A percentile compares a stretch with the other conserved stretches of the same genome.
These are phyloP conservation scores for Myotis daubentonii DNA, from an alignment of 2,797 vertebrate species.

Conservation along the genomic window DNA sequence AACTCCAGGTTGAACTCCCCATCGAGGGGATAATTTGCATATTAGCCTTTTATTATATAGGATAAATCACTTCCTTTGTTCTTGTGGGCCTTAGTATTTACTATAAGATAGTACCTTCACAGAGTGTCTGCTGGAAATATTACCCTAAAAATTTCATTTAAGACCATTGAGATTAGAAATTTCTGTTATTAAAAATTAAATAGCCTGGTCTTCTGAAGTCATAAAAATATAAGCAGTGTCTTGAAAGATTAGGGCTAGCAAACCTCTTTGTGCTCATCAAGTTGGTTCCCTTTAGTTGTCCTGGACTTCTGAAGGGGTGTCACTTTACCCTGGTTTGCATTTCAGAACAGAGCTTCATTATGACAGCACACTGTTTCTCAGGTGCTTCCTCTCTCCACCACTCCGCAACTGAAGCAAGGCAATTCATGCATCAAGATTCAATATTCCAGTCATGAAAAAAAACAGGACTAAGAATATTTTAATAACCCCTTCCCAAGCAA, in stretches of 20 bases:
- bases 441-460: conserved; percentile 3
- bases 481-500: conserved; percentile 29
- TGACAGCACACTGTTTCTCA: neutral
- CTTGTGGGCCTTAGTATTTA: neutral
- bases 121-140: conserved; percentile 3
- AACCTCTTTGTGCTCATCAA: neutral
- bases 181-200: conserved; percentile 38
- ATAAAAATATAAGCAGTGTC: neutral
- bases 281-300: neutral
- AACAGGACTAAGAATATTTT: conserved; percentile 41
- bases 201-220: neutral
- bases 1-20: too few relatives aligned
- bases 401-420: neutral
- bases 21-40: too few relatives aligned
- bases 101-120: neutral
- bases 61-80: conserved; percentile 9
- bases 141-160: conserved; percentile 53
- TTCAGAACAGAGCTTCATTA: neutral
- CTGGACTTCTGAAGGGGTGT: neutral
- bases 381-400: neutral
- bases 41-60: too few relatives aligned
- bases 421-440: conserved; percentile 30
- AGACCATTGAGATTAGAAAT: conserved; percentile 18
- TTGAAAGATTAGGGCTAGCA: neutral
- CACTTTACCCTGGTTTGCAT: neutral